Evolutionary conservation across 2,797 vertebrate genomes (phyloP).

Genomic region (Lagodon rhomboides): DNA sequence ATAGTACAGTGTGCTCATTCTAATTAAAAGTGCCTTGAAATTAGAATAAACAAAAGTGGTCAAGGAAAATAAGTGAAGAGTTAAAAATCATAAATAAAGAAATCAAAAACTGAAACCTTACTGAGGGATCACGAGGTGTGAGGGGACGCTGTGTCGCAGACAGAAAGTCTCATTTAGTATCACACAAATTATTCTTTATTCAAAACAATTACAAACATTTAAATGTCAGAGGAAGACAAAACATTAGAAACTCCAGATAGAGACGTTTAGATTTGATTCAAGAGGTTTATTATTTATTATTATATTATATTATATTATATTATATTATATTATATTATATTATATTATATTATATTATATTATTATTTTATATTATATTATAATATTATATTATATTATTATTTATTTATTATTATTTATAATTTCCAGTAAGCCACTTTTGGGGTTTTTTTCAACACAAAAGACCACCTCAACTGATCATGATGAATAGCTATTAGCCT

Average conservation of each 20-base stretch:
- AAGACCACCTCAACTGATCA: background rate
- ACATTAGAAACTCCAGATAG: background rate
- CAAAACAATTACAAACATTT: slow-evolving; percentile 19
- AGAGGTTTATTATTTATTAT: too few relatives aligned
- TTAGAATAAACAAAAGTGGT: too few relatives aligned
- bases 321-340: too few relatives aligned
- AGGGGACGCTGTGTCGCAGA: background rate
- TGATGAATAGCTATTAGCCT: background rate
- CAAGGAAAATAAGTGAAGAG: too few relatives aligned
- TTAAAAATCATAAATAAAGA: too few relatives aligned
- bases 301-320: too few relatives aligned
- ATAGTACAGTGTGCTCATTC: too few relatives aligned
- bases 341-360: too few relatives aligned
- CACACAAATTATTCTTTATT: slow-evolving; percentile 43
- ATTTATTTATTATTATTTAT: background rate
- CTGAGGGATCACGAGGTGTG: background rate
- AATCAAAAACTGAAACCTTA: too few relatives aligned
- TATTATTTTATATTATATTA: too few relatives aligned
- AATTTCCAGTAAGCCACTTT: background rate
- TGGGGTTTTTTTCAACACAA: background rate
- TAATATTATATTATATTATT: too few relatives aligned
- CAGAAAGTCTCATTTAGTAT: background rate
- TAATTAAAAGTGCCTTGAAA: too few relatives aligned
- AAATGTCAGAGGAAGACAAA: slow-evolving; percentile 3
- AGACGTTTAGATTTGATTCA: background rate